Evolutionary conservation across 2,888 invertebrate genomes (phyloP), one percentile per base, ranked within the genome.

Genomic region (Beris chalybata): DNA sequence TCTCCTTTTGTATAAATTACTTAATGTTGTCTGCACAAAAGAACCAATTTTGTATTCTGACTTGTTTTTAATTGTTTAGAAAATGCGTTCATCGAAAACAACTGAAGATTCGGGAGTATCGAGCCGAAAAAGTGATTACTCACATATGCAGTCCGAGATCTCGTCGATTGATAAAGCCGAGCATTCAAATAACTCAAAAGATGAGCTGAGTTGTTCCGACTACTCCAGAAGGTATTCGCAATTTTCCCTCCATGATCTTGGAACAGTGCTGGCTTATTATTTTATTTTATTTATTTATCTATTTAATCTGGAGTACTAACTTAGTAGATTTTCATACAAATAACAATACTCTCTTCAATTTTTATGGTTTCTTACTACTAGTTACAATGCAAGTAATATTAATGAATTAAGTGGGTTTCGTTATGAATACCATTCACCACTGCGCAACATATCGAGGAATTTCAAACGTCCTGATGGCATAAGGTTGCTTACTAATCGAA

Each of bases 101-200:
- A 67, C 57, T 9, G 82, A 83, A 50, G 83, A 83, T 71, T 74
- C 80, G 0, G 86, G 86, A 53, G 84, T 84, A 3, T 81, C 79
- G 1, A 78, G 79, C 71, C 78, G 80, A 13, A 84, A 85, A 71
- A 84, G 84, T 31, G 81, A 84, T 53, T 76, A 73, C 67, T 80
- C 76, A 22, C 83, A 85, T 71, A 80, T 83, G 2, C 84, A 84
- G 67, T 82, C 83, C 70, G 84, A 85, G 72, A 82, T 85, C 59
- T 85, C 85, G 4, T 83, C 84, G 2, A 78, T 77, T 50, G 78
- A 79, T 58, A 79, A 77, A 73, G 75, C 71, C 3, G 77, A 78
- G 45, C 76, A 77, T 70, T 69, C 77, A 64, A 76, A 75, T 65
- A 76, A 76, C 70, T 78, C 76, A 1, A 77, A 79, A 68, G 78